Percentiles rank a stretch among this genome's conserved stretches.
These are phyloP conservation scores for Philhelius pedissequus DNA, from an alignment of 2,888 invertebrate genomes.

Conservation along the genomic window DNA sequence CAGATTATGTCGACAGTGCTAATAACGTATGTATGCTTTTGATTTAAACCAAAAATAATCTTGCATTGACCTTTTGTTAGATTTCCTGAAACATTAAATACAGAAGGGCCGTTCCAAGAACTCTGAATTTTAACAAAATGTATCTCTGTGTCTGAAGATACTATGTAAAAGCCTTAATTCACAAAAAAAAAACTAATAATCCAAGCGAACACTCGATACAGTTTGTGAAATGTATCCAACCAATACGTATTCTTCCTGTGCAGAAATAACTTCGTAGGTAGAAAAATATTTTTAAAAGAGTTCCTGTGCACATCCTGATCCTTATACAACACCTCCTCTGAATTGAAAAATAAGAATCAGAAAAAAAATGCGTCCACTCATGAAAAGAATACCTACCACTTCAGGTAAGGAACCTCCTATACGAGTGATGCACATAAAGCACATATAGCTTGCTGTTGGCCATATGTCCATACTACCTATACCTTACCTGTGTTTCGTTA, in stretches of 20 bases:
- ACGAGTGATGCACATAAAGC: no score
- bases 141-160: no score
- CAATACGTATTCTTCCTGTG: not conserved
- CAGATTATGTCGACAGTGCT: no score
- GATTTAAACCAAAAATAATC: no score
- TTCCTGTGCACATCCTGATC: not conserved
- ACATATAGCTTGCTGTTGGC: not conserved
- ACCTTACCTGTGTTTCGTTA: not conserved
- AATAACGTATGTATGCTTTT: no score
- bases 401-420: not conserved
- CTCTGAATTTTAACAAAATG: no score
- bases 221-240: not conserved
- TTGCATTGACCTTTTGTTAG: no score
- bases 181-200: not conserved
- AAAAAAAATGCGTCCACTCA: constrained; percentile 11
- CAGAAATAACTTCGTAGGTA: not conserved
- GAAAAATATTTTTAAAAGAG: not conserved
- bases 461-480: not conserved
- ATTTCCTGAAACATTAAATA: no score
- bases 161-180: no score
- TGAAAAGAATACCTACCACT: not conserved
- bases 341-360: constrained; percentile 14
- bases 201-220: not conserved
- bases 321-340: not conserved
- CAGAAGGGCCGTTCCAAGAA: no score